Evolutionary conservation across 2,113 vertebrate species (phyloP), one percentile per base, ranked within the genome.

Genomic region (Fregetta grallaria): DNA sequence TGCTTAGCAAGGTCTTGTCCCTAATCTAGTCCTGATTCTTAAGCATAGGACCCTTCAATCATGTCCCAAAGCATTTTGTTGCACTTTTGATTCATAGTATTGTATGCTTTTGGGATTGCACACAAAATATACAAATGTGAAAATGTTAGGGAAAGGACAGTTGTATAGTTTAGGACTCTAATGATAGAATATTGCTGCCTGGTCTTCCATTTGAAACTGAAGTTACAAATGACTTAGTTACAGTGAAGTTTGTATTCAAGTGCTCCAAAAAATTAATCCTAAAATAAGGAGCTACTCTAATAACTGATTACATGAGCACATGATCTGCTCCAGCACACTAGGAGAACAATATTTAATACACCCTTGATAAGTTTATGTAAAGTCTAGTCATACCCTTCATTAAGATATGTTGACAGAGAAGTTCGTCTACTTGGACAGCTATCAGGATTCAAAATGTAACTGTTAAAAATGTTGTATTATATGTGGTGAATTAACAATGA

Each of bases 381-480:
- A 96, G 63, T 97, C 81, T 93, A 96, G 86, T 92, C 92, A 94
- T 62, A 94, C 14, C 49, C 76, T 91, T 95, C 75, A 95, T 96
- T 96, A 94, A 85, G 75, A 40, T 49, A 36, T 77, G 30, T 94
- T 90, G 78, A 90, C 76, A 96, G 75, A 92, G 81, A 81, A 94
- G 63, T 95, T 93, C 3, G 73, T 90, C 94, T 86, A 56, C 55
- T 86, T 90, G 75, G 42, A 92, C 38, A 92, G 58, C 91, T 82
- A 76, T 44, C 34, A 93, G 74, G 65, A 91, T 82, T 86, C 71
- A 92, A 85, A 97, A 79, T 90, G 27, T 49, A 71, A 2, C 71
- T 89, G 36, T 85, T 93, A 93, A 95, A 96, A 92, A 87, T 87
- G 6, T 58, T 79, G 26, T 58, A 32, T 78, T 92, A 63, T 90